These are phyloP conservation scores for Eristalis tenax DNA, from an alignment of 2,888 invertebrate genomes.

Conservation along the genomic window DNA sequence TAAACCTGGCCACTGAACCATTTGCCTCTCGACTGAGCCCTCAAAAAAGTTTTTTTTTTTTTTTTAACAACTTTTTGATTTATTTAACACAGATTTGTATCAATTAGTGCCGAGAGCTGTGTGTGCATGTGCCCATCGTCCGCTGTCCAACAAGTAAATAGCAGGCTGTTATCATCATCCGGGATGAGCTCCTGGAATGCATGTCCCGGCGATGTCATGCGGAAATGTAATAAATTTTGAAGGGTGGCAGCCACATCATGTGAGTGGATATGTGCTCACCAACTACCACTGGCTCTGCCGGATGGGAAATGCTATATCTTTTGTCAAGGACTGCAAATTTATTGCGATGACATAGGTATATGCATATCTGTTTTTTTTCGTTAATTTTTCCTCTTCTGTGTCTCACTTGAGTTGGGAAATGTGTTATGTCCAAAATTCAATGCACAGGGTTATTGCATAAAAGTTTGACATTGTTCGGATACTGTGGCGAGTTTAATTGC, in stretches of 20 bases:
- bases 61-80: constrained; percentile 69
- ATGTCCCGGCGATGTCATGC: constrained; percentile 61
- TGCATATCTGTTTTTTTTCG: neutral
- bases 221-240: constrained; percentile 69
- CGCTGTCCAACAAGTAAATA: constrained; percentile 53
- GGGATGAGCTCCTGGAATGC: constrained; percentile 64
- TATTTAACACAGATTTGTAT: constrained; percentile 64
- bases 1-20: too few species aligned
- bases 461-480: constrained; percentile 11
- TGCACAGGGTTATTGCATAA: neutral
- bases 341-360: constrained; percentile 36
- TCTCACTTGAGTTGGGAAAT: neutral
- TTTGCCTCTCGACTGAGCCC: neutral
- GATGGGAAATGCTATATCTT: constrained; percentile 56
- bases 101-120: constrained; percentile 48
- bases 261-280: constrained; percentile 26
- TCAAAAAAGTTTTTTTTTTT: too few species aligned
- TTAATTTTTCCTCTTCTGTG: neutral
- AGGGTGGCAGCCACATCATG: constrained; percentile 52
- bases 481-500: constrained; percentile 13
- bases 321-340: constrained; percentile 60
- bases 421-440: neutral
- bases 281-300: constrained; percentile 31
- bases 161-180: constrained; percentile 60
- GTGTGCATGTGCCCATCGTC: neutral